Base-by-base conservation (phyloP, 2,888 invertebrate genomes). In the Gastracanthus pulcherrimus region DNA sequence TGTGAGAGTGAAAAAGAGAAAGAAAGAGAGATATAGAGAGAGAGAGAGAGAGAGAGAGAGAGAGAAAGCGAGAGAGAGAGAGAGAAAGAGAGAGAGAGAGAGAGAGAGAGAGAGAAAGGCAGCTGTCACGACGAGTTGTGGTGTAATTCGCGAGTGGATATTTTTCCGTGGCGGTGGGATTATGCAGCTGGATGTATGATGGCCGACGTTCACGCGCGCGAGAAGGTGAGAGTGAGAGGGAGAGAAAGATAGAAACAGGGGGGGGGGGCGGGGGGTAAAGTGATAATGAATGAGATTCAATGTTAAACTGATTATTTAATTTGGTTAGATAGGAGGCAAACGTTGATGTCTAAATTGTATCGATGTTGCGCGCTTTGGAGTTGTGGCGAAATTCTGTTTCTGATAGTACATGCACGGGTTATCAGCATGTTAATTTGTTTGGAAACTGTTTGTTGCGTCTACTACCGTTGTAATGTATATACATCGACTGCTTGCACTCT, bases 361-460 rank as follows among this genome's bases (percentile, higher is more conserved):
- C 41, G 41, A 41, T 41, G 41, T 16, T 13, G 13, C 13, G n/a
- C n/a, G n/a, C n/a, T n/a, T n/a, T n/a, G n/a, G n/a, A n/a, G n/a
- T n/a, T n/a, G n/a, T 6, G 13, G 13, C 11, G 11, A 3, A 41
- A 41, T 41, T 41, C 41, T 41, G 41, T 11, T 11, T 0, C 41
- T 41, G 41, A 41, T 0, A 41, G 41, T 41, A 13, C 19, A 7
- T 6, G 51, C n/a, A n/a, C n/a, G 9, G 9, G 5, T 51, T 51
- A 51, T 51, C 51, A 51, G 51, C 23, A 51, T 36, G 62, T n/a
- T 36, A 62, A 62, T 62, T 62, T 62, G 62, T 62, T 62, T 62
- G 34, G n/a, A 36, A 62, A 34, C 36, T 19, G 36, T 36, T 62
- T 62, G 36, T 36, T 36, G 34, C 62, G n/a, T 36, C 62, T 36